A percentile compares a stretch with the other conserved stretches of the same genome.
phyloP scores from a whole-genome alignment of 2,797 vertebrate genomes.

The Poeciliopsis presidionis region DNA sequence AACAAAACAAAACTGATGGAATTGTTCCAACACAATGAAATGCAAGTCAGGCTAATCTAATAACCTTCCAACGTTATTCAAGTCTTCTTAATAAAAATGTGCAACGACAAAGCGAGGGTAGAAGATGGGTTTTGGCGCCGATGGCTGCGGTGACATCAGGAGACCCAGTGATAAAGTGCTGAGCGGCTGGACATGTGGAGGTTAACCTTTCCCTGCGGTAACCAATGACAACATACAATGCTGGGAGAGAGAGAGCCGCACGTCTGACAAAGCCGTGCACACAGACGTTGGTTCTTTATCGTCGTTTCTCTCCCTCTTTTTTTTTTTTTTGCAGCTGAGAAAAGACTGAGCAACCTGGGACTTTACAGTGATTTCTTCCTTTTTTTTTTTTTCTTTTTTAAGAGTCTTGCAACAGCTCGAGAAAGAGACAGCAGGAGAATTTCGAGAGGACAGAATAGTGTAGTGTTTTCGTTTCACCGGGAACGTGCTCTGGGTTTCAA shows the following conservation, averaged over 20 bases:
- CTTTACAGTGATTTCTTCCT: conserved; percentile 10
- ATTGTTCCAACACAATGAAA: conserved; percentile 24
- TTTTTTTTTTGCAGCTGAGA: not conserved
- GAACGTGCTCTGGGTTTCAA: conserved; percentile 76
- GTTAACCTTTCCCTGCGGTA: conserved; percentile 34
- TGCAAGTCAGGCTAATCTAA: conserved; percentile 40
- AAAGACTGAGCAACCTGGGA: conserved; percentile 11
- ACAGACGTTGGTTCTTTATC: not conserved
- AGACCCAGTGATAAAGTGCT: conserved; percentile 73
- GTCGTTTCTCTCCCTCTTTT: too few species aligned
- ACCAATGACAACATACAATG: conserved; percentile 34
- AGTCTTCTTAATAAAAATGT: conserved; percentile 51
- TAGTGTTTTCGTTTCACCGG: conserved; percentile 60
- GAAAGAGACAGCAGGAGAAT: conserved; percentile 56
- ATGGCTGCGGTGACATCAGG: conserved; percentile 37
- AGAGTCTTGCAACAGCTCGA: conserved; percentile 31
- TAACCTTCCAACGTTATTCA: conserved; percentile 43
- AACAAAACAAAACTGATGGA: not conserved
- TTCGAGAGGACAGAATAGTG: conserved; percentile 53
- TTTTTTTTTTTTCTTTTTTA: too few species aligned
- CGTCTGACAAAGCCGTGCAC: conserved; percentile 38
- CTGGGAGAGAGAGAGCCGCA: conserved; percentile 18
- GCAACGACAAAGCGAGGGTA: conserved; percentile 41
- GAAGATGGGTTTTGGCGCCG: conserved; percentile 28
- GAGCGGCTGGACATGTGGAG: conserved; percentile 56